Conservation (phyloP, 1,140 invertebrate species). For the Orussus abietinus region DNA sequence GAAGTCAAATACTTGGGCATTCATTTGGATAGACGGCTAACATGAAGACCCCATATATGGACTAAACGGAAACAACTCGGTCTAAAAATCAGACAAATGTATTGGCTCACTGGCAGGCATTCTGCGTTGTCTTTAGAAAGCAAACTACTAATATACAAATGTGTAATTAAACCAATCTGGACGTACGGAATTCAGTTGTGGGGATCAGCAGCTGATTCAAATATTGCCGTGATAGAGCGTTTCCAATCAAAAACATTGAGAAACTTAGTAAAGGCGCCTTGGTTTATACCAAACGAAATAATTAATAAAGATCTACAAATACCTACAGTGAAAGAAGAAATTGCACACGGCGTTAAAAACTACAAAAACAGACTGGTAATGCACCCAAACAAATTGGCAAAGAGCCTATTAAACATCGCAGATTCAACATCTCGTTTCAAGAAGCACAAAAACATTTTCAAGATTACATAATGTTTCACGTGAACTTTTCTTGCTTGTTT, state of each 20-base stretch:
- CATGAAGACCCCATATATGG: constrained; percentile 9
- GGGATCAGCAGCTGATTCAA: constrained; percentile 19
- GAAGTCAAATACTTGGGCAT: constrained; percentile 12
- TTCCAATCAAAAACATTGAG: constrained; percentile 23
- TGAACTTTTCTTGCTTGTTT: too few species aligned
- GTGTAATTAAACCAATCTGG: constrained; percentile 30
- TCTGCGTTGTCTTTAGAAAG: constrained; percentile 21
- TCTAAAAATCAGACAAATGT: constrained; percentile 24
- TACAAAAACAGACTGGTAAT: too few species aligned
- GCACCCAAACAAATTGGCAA: too few species aligned
- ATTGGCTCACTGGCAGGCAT: constrained; percentile 21
- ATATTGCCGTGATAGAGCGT: constrained; percentile 18
- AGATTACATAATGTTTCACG: too few species aligned
- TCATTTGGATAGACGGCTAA: constrained; percentile 11
- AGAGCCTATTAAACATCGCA: too few species aligned
- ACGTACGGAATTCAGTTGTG: constrained; percentile 29
- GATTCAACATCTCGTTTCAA: too few species aligned
- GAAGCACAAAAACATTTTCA: too few species aligned
- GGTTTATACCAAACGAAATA: too few species aligned
- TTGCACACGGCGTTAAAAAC: too few species aligned
- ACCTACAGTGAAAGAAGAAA: too few species aligned
- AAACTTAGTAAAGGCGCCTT: constrained; percentile 19
- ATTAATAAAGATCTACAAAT: too few species aligned
- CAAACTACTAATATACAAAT: constrained; percentile 28
- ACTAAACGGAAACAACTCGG: constrained; percentile 21